These are phyloP conservation scores for Idaea dimidiata DNA, from an alignment of 2,888 invertebrate genomes.

Conservation along the genomic window DNA sequence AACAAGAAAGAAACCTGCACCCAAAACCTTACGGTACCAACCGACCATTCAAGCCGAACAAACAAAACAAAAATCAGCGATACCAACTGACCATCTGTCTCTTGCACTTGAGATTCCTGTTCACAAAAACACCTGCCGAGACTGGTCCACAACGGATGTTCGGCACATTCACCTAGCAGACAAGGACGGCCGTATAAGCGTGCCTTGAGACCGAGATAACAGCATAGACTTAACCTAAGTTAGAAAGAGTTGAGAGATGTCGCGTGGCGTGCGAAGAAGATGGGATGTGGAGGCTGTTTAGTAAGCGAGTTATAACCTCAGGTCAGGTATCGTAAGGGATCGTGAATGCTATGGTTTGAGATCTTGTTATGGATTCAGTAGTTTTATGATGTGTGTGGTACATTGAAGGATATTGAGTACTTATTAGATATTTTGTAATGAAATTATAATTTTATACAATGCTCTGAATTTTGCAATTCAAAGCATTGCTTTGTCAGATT, in stretches of 20 bases:
- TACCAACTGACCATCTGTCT: conserved; percentile 31
- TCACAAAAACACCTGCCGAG: conserved; percentile 56
- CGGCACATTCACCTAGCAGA: conserved; percentile 62
- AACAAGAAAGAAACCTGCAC: neutral
- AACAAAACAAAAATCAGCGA: conserved; percentile 6
- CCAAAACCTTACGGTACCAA: neutral
- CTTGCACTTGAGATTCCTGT: neutral
- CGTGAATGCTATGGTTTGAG: neutral
- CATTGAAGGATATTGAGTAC: neutral
- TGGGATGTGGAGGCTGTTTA: conserved; percentile 4
- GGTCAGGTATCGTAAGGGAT: neutral
- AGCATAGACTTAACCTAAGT: conserved; percentile 6
- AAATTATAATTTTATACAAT: too few species aligned
- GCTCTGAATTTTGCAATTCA: too few species aligned
- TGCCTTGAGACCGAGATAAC: conserved; percentile 38
- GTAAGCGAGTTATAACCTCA: neutral
- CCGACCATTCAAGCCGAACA: neutral
- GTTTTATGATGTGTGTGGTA: neutral
- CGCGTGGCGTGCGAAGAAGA: conserved; percentile 33
- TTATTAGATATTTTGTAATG: too few species aligned
- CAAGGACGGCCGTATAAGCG: conserved; percentile 49
- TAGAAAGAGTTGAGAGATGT: conserved; percentile 13
- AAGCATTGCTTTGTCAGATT: too few species aligned
- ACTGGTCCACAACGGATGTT: conserved; percentile 67
- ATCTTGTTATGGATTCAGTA: neutral